Conservation (phyloP, 1,140 invertebrate species). For the Brachionus angularis region DNA sequence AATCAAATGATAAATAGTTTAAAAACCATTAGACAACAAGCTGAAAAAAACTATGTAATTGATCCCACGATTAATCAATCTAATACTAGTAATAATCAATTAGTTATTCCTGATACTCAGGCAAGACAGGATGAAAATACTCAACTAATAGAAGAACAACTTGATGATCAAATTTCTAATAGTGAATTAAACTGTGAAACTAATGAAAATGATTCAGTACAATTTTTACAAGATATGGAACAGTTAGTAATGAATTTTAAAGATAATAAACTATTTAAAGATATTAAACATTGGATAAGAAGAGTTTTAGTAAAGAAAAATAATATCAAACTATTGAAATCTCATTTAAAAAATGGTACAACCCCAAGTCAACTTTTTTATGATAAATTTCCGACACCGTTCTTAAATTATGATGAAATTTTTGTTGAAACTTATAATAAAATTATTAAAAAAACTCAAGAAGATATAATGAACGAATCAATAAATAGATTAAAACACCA, state of each 20-base stretch:
- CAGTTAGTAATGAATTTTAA: background rate
- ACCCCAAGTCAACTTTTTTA: constrained; percentile 10
- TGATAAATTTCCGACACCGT: constrained; percentile 16
- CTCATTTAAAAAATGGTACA: constrained; percentile 2
- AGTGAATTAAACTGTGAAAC: too few relatives aligned
- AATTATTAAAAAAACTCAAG: constrained; percentile 7
- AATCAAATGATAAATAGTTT: background rate
- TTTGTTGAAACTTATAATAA: background rate
- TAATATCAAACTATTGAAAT: constrained; percentile 12
- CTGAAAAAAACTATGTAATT: constrained; percentile 4
- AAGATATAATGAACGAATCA: background rate
- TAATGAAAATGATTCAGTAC: background rate
- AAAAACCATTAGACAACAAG: background rate
- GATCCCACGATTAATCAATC: background rate
- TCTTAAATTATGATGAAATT: background rate
- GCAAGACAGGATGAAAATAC: constrained; percentile 3
- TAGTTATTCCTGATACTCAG: constrained; percentile 1
- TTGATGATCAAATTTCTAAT: constrained; percentile 21
- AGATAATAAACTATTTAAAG: constrained; percentile 2
- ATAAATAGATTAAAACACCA: background rate
- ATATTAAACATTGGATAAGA: constrained; percentile 11
- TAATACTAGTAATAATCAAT: background rate
- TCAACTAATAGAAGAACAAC: background rate
- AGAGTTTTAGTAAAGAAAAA: constrained; percentile 3
- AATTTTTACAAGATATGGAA: background rate